Conservation (phyloP, 2,888 invertebrate genomes). For the Epinotia demarniana region DNA sequence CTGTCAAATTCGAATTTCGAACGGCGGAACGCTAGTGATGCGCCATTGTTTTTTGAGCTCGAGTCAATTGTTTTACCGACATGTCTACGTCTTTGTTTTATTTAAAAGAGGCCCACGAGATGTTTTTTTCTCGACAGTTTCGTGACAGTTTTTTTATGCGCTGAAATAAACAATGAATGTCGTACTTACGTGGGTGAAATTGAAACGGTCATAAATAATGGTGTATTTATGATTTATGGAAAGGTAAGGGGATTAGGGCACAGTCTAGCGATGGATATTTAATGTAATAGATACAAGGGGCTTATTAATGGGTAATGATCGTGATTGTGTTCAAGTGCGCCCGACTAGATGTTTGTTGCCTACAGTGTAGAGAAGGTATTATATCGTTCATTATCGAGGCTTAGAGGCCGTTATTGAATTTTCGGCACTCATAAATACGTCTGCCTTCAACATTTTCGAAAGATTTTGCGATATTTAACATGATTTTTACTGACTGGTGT, state of each 20-base stretch:
- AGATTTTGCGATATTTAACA: background rate
- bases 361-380: conserved; percentile 20
- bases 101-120: conserved; percentile 76
- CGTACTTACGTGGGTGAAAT: conserved; percentile 75
- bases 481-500: background rate
- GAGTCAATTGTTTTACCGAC: conserved; percentile 82
- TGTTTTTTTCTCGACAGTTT: conserved; percentile 66
- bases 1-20: conserved; percentile 54
- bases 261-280: conserved; percentile 46
- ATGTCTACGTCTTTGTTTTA: conserved; percentile 83
- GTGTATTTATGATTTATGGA: conserved; percentile 77
- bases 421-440: conserved; percentile 12
- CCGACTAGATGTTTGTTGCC: conserved; percentile 22
- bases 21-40: conserved; percentile 55
- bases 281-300: conserved; percentile 42
- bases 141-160: conserved; percentile 64
- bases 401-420: conserved; percentile 11
- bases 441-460: background rate
- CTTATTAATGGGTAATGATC: conserved; percentile 42
- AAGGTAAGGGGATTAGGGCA: conserved; percentile 50
- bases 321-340: conserved; percentile 32
- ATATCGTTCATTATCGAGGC: conserved; percentile 17
- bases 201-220: conserved; percentile 82
- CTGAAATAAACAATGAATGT: conserved; percentile 72
- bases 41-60: conserved; percentile 57